Evolutionary conservation across 2,888 invertebrate species (phyloP).

Genomic region (Dryobota labecula): DNA sequence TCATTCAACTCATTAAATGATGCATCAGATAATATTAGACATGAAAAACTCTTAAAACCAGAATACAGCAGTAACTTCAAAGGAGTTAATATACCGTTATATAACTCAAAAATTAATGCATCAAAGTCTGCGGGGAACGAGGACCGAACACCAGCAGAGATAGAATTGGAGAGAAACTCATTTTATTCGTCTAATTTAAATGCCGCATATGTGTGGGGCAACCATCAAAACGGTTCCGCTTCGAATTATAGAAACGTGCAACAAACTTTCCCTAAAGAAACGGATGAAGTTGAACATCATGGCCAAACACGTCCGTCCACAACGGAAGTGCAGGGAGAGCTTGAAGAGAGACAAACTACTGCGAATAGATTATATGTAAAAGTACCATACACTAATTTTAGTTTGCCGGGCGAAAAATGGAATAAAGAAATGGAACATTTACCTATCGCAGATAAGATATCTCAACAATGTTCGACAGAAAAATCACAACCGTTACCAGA

Average conservation of each 20-base stretch:
- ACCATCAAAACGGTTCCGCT: neutral
- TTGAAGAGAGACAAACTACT: neutral
- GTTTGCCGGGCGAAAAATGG: neutral
- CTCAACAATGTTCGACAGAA: neutral
- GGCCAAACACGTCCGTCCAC: neutral
- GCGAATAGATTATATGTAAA: neutral
- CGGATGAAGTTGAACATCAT: neutral
- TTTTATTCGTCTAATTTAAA: neutral
- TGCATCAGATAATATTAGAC: neutral
- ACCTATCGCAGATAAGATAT: neutral
- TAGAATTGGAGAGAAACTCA: neutral
- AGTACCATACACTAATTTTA: neutral
- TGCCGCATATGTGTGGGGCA: neutral
- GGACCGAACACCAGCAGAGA: neutral
- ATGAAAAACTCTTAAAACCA: neutral
- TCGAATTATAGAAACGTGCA: neutral
- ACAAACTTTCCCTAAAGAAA: neutral
- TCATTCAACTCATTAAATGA: neutral
- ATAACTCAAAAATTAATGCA: neutral
- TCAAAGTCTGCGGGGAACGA: neutral
- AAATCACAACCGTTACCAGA: neutral
- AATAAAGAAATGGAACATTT: neutral
- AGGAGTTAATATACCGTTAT: neutral
- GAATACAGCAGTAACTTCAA: neutral
- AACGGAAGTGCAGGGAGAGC: neutral